Conservation (phyloP, 53 echinoderm and acorn worm species). For the Echinometra lucunter region DNA sequence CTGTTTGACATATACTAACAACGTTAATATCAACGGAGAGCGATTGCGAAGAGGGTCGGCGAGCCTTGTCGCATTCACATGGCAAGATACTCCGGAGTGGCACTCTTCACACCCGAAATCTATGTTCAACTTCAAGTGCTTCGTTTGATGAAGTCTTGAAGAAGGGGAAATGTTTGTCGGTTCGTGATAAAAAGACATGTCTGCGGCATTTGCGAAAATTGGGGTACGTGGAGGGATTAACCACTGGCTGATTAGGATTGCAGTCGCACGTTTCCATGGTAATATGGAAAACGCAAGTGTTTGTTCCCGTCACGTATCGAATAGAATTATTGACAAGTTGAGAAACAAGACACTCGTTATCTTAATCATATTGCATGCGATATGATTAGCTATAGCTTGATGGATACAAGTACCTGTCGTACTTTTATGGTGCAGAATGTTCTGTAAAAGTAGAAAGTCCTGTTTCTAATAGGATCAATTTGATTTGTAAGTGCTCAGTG, state of each 20-base stretch:
- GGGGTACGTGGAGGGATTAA: not conserved
- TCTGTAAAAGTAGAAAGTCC: too few relatives aligned
- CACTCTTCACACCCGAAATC: not conserved
- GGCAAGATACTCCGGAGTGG: not conserved
- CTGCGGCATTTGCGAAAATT: not conserved
- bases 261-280: not conserved
- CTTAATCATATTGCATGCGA: too few relatives aligned
- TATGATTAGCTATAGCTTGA: not conserved
- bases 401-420: not conserved
- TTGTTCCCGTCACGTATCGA: not conserved
- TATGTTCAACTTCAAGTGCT: not conserved
- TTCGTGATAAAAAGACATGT: not conserved
- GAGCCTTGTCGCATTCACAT: conserved; percentile 58
- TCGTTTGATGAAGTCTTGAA: not conserved
- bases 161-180: not conserved
- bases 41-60: conserved; percentile 39
- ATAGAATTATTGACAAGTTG: not conserved
- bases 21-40: conserved; percentile 48
- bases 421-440: not conserved
- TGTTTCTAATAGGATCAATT: too few relatives aligned
- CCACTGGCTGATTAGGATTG: not conserved
- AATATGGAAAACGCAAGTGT: not conserved
- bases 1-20: conserved; percentile 4
- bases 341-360: not conserved
- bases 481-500: too few relatives aligned